Evolutionary conservation across 2,113 vertebrate species (phyloP).

Genomic region (Grus americana): DNA sequence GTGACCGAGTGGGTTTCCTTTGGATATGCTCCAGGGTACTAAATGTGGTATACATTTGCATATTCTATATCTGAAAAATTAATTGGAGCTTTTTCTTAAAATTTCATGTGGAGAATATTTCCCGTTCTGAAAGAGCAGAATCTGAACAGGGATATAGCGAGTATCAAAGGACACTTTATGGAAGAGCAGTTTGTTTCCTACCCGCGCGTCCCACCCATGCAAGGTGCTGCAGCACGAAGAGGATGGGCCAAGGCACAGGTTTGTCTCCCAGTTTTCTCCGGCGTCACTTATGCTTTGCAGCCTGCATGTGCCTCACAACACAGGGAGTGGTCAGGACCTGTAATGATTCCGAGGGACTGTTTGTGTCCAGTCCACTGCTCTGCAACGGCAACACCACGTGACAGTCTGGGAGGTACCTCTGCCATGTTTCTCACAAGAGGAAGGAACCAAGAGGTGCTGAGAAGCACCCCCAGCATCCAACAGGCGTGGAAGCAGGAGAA

Average conservation of each 20-base stretch:
- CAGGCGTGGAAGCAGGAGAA: not conserved
- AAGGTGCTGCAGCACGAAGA: not conserved
- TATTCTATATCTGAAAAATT: not conserved
- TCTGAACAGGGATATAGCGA: not conserved
- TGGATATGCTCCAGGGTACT: not conserved
- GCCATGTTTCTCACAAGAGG: not conserved
- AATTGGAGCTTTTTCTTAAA: not conserved
- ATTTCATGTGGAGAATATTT: not conserved
- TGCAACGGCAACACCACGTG: not conserved
- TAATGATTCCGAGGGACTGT: not conserved
- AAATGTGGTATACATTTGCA: not conserved
- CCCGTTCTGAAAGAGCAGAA: not conserved
- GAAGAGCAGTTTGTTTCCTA: not conserved
- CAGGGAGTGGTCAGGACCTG: not conserved
- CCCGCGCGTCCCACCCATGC: fast-evolving
- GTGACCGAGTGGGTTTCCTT: not conserved
- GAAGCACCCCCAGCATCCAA: not conserved
- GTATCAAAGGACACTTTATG: not conserved
- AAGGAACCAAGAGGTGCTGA: not conserved
- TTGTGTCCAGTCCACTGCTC: not conserved
- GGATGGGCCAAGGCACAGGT: fast-evolving
- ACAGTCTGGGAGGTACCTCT: not conserved
- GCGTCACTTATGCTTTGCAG: not conserved
- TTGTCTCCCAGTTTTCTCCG: fast-evolving
- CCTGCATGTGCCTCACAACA: fast-evolving